Evolutionary conservation across 2,113 vertebrate species (phyloP), one percentile per base, ranked within the genome.

Genomic region (Furnarius figulus): DNA sequence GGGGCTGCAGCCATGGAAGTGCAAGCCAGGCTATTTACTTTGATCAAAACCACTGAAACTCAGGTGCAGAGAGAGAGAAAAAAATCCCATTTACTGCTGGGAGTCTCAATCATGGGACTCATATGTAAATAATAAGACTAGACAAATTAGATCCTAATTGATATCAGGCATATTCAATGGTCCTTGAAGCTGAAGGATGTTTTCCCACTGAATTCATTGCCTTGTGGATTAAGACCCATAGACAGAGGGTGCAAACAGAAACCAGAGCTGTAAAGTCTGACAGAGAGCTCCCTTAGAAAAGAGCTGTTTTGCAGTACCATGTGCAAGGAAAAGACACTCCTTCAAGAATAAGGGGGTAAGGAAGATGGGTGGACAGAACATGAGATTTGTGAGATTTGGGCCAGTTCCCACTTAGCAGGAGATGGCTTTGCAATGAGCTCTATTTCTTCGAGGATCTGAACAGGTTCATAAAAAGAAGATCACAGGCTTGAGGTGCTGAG

Each of bases 111-210:
- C 81, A 72, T 22, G 62, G 44, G 62, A 73, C 70, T 95, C 80
- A 87, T 63, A 65, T 61, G 87, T 82, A 65, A 96, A 73, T 88
- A 93, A 82, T 87, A 91, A 85, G 62, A 82, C 87, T 72, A 91
- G 81, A 84, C 81, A 91, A 96, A 93, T 91, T 91, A 91, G 46
- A 77, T 70, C 42, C 87, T 93, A 92, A 96, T 91, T 93, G 55
- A 61, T 83, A 83, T 89, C 71, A 85, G 82, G 75, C 78, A 85
- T 89, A 72, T 89, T 78, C 67, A 93, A 50, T 62, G 58, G 53
- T 74, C 19, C 66, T 82, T 91, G 83, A 67, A 91, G 77, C 82
- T 92, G 55, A 87, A 82, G 62, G 53, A 86, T 95, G 59, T 56
- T 87, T 91, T 90, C 58, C 37, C 35, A 62, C n/a, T 58, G n/a